Conservation (phyloP, 2,113 vertebrate species). For the Otis tarda region DNA sequence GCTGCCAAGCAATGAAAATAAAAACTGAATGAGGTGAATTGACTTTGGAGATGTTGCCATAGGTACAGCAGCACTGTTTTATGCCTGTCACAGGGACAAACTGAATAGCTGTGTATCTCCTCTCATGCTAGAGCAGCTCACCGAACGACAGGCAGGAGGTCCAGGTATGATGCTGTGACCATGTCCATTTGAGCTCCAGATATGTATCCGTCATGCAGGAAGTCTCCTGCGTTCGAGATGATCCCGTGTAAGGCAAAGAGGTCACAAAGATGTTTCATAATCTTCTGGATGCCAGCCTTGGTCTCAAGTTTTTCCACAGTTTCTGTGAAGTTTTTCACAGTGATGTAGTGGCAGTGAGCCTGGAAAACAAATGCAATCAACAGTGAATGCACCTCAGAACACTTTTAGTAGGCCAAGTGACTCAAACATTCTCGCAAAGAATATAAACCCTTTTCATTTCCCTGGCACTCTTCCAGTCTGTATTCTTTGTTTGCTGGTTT, state of each 20-base stretch:
- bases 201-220: constrained; percentile 72
- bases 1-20: constrained; percentile 27
- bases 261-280: constrained; percentile 76
- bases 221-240: constrained; percentile 65
- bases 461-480: constrained; percentile 10
- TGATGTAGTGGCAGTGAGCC: constrained; percentile 77
- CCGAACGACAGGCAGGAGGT: constrained; percentile 74
- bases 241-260: constrained; percentile 76
- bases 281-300: constrained; percentile 65
- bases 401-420: constrained; percentile 29
- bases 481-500: constrained; percentile 22
- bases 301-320: constrained; percentile 56
- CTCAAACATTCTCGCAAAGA: constrained; percentile 7
- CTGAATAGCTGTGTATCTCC: background rate
- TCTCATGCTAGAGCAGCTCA: constrained; percentile 46
- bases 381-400: constrained; percentile 17
- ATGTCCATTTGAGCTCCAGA: constrained; percentile 73
- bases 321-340: constrained; percentile 73
- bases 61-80: constrained; percentile 19
- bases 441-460: constrained; percentile 53
- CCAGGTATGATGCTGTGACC: constrained; percentile 70
- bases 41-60: constrained; percentile 8
- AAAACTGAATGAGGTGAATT: background rate
- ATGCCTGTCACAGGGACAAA: background rate
- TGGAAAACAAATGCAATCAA: constrained; percentile 58